Conservation (phyloP, 1,140 invertebrate species). For the Lepidurus packardi region DNA sequence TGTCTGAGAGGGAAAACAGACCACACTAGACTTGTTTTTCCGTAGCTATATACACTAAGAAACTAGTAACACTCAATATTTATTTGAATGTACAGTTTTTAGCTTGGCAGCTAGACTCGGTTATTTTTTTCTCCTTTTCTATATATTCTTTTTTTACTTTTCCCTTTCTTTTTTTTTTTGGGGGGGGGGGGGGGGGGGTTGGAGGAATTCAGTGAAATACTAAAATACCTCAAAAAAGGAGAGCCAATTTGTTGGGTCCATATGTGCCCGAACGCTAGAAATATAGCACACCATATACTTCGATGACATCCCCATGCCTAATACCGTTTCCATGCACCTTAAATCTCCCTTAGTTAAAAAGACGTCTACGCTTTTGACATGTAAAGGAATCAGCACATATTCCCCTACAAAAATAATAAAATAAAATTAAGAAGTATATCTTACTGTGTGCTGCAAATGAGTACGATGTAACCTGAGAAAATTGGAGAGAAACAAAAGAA, state of each 20-base stretch:
- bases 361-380: background rate
- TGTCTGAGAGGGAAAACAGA: background rate
- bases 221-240: background rate
- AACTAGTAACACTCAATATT: background rate
- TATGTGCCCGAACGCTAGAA: background rate
- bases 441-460: too few relatives aligned
- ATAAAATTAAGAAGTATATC: background rate
- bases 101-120: too few relatives aligned
- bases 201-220: background rate
- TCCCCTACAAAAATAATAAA: background rate
- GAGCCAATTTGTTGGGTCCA: background rate
- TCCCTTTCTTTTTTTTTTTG: too few relatives aligned
- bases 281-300: background rate
- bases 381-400: background rate
- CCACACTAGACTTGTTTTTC: background rate
- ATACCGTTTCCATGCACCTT: background rate
- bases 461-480: too few relatives aligned
- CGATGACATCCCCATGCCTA: background rate
- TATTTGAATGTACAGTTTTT: background rate
- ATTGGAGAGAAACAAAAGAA: too few relatives aligned
- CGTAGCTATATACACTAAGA: background rate
- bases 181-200: too few relatives aligned
- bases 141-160: background rate
- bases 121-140: background rate
- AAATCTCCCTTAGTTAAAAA: background rate